Evolutionary conservation across 2,888 invertebrate genomes (phyloP).

Genomic region (Drosophila eohydei): DNA sequence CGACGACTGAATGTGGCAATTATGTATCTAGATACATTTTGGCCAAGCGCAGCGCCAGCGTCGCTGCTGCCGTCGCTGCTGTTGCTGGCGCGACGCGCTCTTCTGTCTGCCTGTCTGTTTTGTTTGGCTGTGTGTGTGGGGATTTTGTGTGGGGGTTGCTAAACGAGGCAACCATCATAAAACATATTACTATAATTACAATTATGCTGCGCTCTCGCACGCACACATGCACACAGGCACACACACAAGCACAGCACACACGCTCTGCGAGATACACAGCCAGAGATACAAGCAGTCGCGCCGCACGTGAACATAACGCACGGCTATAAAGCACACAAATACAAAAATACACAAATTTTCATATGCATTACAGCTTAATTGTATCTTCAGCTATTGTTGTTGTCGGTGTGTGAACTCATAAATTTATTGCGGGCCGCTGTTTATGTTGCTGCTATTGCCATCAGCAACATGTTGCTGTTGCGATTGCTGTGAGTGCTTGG

Average conservation of each 20-base stretch:
- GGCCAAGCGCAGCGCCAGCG: constrained; percentile 73
- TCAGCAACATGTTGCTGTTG: constrained; percentile 8
- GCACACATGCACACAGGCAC: constrained; percentile 28
- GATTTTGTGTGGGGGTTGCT: constrained; percentile 74
- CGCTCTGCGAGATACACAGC: constrained; percentile 27
- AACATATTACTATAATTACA: constrained; percentile 84
- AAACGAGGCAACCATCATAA: constrained; percentile 81
- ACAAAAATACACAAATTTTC: constrained; percentile 68
- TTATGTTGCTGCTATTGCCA: constrained; percentile 29
- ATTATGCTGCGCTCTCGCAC: constrained; percentile 72
- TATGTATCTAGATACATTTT: constrained; percentile 85
- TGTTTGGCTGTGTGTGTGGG: constrained; percentile 43
- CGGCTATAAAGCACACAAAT: constrained; percentile 69
- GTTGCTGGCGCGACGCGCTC: constrained; percentile 45
- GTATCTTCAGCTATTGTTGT: constrained; percentile 53
- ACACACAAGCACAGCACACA: constrained; percentile 10
- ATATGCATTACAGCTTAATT: constrained; percentile 79
- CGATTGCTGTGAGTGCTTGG: constrained; percentile 22
- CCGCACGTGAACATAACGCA: constrained; percentile 76
- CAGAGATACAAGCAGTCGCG: constrained; percentile 63
- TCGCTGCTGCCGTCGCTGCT: constrained; percentile 27
- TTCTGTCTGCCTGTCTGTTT: constrained; percentile 37
- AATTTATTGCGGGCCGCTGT: constrained; percentile 58
- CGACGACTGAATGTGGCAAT: constrained; percentile 85
- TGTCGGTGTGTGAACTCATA: constrained; percentile 70